Conservation (phyloP, 2,113 vertebrate genomes). For the Bothrops jararaca region DNA sequence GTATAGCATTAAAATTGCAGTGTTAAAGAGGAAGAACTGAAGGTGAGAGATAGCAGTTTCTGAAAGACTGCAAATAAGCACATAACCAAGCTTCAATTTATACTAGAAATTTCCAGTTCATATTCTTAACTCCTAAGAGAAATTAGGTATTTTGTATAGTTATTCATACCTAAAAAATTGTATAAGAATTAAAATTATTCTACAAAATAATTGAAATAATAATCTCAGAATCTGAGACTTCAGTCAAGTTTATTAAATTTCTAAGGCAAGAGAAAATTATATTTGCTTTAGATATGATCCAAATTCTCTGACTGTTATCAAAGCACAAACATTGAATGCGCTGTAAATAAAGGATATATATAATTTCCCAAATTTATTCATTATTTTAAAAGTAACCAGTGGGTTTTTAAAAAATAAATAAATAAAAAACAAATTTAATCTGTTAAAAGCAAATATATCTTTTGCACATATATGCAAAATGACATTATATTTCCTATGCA, state of each 20-base stretch:
- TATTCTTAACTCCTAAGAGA: not conserved
- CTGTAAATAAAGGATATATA: not conserved
- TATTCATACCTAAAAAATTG: not conserved
- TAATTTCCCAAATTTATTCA: not conserved
- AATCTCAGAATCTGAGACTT: not conserved
- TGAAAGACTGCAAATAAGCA: not conserved
- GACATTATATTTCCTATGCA: not conserved
- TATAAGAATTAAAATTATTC: not conserved
- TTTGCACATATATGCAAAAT: not conserved
- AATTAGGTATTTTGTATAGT: not conserved
- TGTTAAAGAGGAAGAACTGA: not conserved
- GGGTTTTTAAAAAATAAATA: not conserved
- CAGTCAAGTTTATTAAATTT: not conserved
- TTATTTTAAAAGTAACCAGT: not conserved
- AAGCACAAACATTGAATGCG: not conserved
- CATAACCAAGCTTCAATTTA: not conserved
- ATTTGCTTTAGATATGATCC: not conserved
- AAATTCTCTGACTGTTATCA: not conserved
- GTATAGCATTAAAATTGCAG: not conserved
- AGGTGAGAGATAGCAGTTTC: not conserved
- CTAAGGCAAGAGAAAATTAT: not conserved
- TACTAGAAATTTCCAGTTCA: not conserved
- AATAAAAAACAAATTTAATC: not conserved
- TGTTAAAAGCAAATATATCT: not conserved
- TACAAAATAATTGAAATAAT: conserved; percentile 4